A percentile compares a stretch with the other conserved stretches of the same genome.
Conservation (phyloP, 2,888 invertebrate genomes). For the Melipona bicolor region DNA sequence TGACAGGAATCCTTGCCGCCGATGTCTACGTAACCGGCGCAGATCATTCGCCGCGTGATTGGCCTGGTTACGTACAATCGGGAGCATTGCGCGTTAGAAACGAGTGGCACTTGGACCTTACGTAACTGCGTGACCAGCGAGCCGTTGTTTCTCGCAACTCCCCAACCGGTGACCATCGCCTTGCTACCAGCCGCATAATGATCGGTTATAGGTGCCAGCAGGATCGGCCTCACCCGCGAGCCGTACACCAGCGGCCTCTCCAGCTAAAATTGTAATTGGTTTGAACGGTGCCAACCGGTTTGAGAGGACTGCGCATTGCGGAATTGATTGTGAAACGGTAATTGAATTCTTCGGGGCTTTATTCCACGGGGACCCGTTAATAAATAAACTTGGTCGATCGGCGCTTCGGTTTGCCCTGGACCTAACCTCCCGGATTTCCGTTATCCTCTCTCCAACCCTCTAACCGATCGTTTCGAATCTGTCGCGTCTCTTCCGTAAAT, state of each 20-base stretch:
- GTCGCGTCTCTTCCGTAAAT: not conserved
- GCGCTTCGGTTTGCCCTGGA: not conserved
- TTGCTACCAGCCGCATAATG: slow-evolving; percentile 68
- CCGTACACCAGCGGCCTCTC: slow-evolving; percentile 67
- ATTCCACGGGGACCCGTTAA: slow-evolving; percentile 11
- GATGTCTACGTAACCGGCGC: slow-evolving; percentile 86
- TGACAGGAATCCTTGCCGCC: slow-evolving; percentile 86
- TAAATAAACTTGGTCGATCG: slow-evolving; percentile 39
- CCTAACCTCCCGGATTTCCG: not conserved
- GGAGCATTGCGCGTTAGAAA: slow-evolving; percentile 73
- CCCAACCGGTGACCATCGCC: slow-evolving; percentile 81
- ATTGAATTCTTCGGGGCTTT: slow-evolving; percentile 42
- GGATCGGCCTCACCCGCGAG: slow-evolving; percentile 68
- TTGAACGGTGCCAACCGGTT: slow-evolving; percentile 20
- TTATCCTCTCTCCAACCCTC: not conserved
- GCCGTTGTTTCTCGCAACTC: slow-evolving; percentile 70
- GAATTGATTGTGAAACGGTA: slow-evolving; percentile 46
- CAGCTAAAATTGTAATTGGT: slow-evolving; percentile 67
- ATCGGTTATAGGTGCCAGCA: slow-evolving; percentile 70
- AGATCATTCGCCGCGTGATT: slow-evolving; percentile 86
- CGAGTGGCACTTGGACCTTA: slow-evolving; percentile 76
- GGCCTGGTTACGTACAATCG: slow-evolving; percentile 67
- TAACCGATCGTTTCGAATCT: not conserved
- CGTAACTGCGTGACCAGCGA: slow-evolving; percentile 71
- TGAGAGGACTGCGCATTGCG: slow-evolving; percentile 10